Conservation (phyloP, 2,113 vertebrate genomes). For the Ellobius talpinus region DNA sequence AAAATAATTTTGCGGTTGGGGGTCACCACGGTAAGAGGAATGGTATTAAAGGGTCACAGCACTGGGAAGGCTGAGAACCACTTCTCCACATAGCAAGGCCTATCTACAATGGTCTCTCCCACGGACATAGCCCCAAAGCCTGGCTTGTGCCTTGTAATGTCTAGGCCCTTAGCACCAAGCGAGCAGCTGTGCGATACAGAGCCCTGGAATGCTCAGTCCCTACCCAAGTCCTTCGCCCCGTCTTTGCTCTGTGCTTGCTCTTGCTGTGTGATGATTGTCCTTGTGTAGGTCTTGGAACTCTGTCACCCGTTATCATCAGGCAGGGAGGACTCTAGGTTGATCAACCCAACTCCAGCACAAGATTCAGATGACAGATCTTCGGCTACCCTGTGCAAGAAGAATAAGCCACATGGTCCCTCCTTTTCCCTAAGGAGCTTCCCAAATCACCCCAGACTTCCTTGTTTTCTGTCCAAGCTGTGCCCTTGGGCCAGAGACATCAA, state of each 20-base stretch:
- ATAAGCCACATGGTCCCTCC: not conserved
- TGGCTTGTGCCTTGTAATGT: not conserved
- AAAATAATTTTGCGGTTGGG: too few species aligned
- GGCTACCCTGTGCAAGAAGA: not conserved
- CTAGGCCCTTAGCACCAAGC: not conserved
- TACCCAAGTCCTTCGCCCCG: too few species aligned
- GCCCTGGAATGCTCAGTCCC: not conserved
- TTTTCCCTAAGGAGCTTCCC: not conserved
- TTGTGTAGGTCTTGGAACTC: not conserved
- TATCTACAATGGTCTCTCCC: not conserved
- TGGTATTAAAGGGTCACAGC: too few species aligned
- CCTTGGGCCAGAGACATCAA: not conserved
- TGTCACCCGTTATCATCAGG: not conserved
- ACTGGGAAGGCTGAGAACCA: too few species aligned
- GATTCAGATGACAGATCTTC: not conserved
- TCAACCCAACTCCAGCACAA: not conserved
- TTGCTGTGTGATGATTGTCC: not conserved
- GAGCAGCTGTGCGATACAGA: not conserved
- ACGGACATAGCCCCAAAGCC: fast-evolving
- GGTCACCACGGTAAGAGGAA: too few species aligned
- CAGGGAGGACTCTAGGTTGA: not conserved
- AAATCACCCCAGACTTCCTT: not conserved
- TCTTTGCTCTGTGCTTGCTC: not conserved
- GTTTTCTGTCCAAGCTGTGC: not conserved
- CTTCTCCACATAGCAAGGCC: too few species aligned